These are phyloP conservation scores for Petrophora chlorosata DNA, from an alignment of 2,888 invertebrate genomes.

Conservation along the genomic window DNA sequence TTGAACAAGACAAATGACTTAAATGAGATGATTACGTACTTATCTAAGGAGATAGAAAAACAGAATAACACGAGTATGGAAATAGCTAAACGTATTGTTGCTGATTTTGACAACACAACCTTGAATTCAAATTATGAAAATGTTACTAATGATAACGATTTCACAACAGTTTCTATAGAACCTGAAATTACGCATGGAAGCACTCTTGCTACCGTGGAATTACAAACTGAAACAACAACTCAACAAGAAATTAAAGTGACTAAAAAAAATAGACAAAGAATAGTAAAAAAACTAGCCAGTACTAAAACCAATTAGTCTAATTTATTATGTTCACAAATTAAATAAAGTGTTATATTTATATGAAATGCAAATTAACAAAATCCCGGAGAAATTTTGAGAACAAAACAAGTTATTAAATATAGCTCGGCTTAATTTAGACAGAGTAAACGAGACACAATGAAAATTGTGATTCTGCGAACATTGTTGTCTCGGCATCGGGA, in stretches of 20 bases:
- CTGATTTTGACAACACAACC: conserved; percentile 22
- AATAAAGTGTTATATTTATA: neutral
- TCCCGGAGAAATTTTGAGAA: conserved; percentile 6
- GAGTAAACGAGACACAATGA: conserved; percentile 5
- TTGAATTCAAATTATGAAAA: conserved; percentile 1
- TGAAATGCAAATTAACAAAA: conserved; percentile 13
- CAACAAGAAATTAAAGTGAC: conserved; percentile 32
- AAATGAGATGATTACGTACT: conserved; percentile 51
- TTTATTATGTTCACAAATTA: neutral
- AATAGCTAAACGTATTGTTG: conserved; percentile 45
- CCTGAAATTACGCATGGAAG: neutral
- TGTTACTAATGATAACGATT: neutral
- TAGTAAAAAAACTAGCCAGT: conserved; percentile 42
- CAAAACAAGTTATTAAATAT: conserved; percentile 22
- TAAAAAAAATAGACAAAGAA: conserved; percentile 47
- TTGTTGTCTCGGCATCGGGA: conserved; percentile 26
- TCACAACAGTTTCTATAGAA: neutral
- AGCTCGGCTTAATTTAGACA: conserved; percentile 33
- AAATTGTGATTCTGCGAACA: conserved; percentile 20
- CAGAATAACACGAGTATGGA: conserved; percentile 63
- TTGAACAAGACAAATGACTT: conserved; percentile 38
- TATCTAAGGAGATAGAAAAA: conserved; percentile 60
- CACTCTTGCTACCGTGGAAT: neutral
- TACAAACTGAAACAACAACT: conserved; percentile 7
- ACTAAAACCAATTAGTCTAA: conserved; percentile 41